Base-by-base conservation (phyloP, 2,113 vertebrate species). In the Lepus americanus region DNA sequence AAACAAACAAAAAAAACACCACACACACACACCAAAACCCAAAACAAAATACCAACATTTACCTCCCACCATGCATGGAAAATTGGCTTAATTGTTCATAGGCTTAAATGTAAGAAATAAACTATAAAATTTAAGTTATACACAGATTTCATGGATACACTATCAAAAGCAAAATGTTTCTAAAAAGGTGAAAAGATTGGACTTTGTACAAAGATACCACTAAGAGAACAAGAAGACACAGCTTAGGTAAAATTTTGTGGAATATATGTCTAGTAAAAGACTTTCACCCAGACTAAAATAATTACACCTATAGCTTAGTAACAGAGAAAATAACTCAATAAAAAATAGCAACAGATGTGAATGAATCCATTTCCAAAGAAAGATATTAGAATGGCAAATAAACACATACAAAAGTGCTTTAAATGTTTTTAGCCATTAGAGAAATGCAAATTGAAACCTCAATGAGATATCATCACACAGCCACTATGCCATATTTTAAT, bases 151-250 rank as follows among this genome's bases (percentile, higher is more conserved):
- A 79, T 61, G 72, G 10, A 61, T 69, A 73, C 78, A 14, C 7
- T 63, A 72, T 36, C 19, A 67, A 89, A 94, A n/a, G 14, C 11
- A 89, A 25, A 55, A 80, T 76, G 36, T 44, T 36, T 82, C 27
- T 31, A 63, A n/a, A 61, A 53, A 74, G 5, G 49, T 25, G 14
- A 49, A 14, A 66, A 49, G 14, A 83, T 39, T 51, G 14, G 44
- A 55, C 31, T 23, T 92, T 9, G 64, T 36, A 74, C 3, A 89
- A 82, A 63, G 11, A 67, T 2, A 67, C 25, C 13, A 33, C 36
- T 81, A 92, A 80, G 66, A 74, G 92, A 90, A 90, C 51, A 13
- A 87, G 89, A 81, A 78, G 63, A 78, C 9, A 93, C 12, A 74
- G 22, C 79, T 53, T 80, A 13, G 64, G 8, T 16, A 0, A 44